These are phyloP conservation scores for Archivesica marissinica DNA, from an alignment of 1,140 invertebrate species.

Conservation along the genomic window DNA sequence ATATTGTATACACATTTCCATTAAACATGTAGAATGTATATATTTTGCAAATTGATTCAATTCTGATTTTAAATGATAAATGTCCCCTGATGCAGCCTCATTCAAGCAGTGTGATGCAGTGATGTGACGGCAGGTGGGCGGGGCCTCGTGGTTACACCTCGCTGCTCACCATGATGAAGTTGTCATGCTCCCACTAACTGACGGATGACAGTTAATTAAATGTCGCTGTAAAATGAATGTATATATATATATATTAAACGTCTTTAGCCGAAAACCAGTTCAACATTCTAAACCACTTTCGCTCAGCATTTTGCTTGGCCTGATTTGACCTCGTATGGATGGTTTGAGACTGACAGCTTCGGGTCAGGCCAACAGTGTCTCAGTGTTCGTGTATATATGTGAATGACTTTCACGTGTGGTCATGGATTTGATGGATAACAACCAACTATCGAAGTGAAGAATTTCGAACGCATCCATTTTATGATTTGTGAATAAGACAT, in stretches of 20 bases:
- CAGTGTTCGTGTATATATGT: background rate
- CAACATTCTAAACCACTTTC: background rate
- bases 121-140: slow-evolving; percentile 10
- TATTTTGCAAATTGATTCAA: no score
- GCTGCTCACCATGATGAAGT: background rate
- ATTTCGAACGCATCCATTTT: slow-evolving; percentile 15
- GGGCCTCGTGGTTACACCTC: slow-evolving; percentile 17
- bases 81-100: slow-evolving; percentile 1
- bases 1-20: no score
- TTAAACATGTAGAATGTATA: no score
- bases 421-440: slow-evolving; percentile 26
- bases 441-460: slow-evolving; percentile 10
- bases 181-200: slow-evolving; percentile 23
- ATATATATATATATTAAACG: slow-evolving; percentile 19
- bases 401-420: slow-evolving; percentile 20
- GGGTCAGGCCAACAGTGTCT: background rate
- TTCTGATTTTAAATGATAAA: background rate
- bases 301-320: slow-evolving; percentile 14
- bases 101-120: background rate
- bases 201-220: slow-evolving; percentile 46
- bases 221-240: slow-evolving; percentile 21
- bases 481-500: slow-evolving; percentile 27
- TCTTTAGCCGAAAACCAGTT: background rate
- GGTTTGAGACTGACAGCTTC: background rate
- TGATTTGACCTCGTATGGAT: slow-evolving; percentile 6